phyloP scores from a whole-genome alignment of 2,113 vertebrate species.

The Bostrychus sinensis region DNA sequence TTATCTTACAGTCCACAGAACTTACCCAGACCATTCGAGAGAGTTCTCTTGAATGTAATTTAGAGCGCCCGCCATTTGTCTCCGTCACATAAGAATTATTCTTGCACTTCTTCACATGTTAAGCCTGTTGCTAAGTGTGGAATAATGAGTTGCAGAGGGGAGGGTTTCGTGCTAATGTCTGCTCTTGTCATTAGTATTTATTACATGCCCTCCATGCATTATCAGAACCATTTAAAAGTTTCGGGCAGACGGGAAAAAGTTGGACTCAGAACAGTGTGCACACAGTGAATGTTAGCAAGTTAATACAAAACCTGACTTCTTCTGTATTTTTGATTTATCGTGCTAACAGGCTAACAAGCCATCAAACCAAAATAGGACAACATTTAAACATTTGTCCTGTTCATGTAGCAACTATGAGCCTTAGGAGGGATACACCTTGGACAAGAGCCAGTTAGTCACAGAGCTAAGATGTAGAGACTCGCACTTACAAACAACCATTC shows the following conservation, averaged over 20 bases:
- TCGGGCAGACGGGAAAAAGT: slow-evolving; percentile 35
- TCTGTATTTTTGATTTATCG: slow-evolving; percentile 20
- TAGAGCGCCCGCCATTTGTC: slow-evolving; percentile 63
- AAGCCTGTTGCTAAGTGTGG: slow-evolving; percentile 49
- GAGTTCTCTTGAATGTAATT: slow-evolving; percentile 59
- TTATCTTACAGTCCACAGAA: slow-evolving; percentile 25
- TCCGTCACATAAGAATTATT: slow-evolving; percentile 53
- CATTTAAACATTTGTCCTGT: too few species aligned
- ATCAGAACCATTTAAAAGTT: slow-evolving; percentile 70
- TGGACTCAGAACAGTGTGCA: slow-evolving; percentile 11
- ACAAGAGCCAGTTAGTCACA: too few species aligned
- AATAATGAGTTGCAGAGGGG: slow-evolving; percentile 56
- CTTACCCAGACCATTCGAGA: slow-evolving; percentile 53
- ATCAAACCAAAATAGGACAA: too few species aligned
- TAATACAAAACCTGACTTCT: slow-evolving; percentile 15
- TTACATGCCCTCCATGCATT: slow-evolving; percentile 59
- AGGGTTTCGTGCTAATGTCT: slow-evolving; percentile 60
- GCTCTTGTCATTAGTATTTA: slow-evolving; percentile 69
- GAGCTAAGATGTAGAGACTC: too few species aligned
- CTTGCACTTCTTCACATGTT: slow-evolving; percentile 40
- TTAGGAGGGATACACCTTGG: too few species aligned
- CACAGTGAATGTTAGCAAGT: slow-evolving; percentile 28
- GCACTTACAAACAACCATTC: too few species aligned
- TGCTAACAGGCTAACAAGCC: too few species aligned
- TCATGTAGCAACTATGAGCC: too few species aligned